Base-by-base conservation (phyloP, 1,140 invertebrate species). In the Apis dorsata region DNA sequence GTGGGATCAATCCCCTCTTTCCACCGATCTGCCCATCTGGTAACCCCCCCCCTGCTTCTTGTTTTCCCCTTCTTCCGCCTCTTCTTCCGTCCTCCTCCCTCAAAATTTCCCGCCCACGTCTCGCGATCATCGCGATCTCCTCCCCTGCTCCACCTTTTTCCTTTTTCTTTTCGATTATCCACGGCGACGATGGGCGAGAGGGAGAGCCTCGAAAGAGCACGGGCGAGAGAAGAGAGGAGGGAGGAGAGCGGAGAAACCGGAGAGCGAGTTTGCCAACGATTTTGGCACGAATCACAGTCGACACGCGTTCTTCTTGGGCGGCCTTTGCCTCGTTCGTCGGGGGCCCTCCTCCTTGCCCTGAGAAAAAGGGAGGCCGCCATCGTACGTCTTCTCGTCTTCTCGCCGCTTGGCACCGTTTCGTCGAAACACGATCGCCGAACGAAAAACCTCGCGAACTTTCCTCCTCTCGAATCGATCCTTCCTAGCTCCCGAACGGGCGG, bases 1-100 rank as follows among this genome's bases (percentile, higher is more conserved):
- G 91, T 91, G 85, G 81, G 86, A 77, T 66, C 69, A 53, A 24
- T 65, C 51, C 70, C 80, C 81, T 34, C 66, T 69, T 59, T 28
- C 17, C 17, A 13, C 3, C 12, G 3, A 21, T 21, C 34, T 12
- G 53, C 21, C 15, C 73, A 57, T 76, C 53, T 19, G 73, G 9
- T 51, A 8, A 15, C 19, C 15, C 49, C 28, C 57, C 15, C 17
- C 62, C 44, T 28, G 7, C 15, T 9, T 24, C 2, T 28, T 10
- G 44, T 7, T 28, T 15, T 9, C 17, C 62, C 13, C 28, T 34
- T 21, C 17, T 8, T 57, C 72, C 9, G 17, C n/a, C 28, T 13
- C 2, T 68, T 19, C 62, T 15, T 19, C 49, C n/a, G 13, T 51
- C 13, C 19, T 68, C n/a, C 12, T 44, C 79, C 57, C 66, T 13